Evolutionary conservation across 2,888 invertebrate species (phyloP).

Genomic region (Polymixis flavicincta): DNA sequence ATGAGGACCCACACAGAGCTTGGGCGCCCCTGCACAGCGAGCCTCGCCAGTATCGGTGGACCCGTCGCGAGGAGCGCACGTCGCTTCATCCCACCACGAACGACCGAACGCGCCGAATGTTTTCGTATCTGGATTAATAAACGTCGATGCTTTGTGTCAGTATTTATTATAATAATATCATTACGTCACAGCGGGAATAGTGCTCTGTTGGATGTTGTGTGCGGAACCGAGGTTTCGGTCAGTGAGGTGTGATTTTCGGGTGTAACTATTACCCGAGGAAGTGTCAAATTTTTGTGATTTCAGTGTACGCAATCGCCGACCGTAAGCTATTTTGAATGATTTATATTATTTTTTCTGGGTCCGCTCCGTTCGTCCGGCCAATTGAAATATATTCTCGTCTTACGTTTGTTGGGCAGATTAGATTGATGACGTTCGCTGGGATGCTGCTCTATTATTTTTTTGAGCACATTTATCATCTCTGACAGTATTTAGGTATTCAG

Average conservation of each 20-base stretch:
- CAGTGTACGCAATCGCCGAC: constrained; percentile 67
- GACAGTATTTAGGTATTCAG: constrained; percentile 35
- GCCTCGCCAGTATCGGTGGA: constrained; percentile 75
- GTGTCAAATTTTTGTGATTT: constrained; percentile 69
- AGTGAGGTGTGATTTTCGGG: constrained; percentile 67
- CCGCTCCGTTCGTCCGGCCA: constrained; percentile 55
- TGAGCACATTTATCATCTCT: constrained; percentile 61
- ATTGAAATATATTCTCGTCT: constrained; percentile 63
- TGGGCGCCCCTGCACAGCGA: constrained; percentile 69
- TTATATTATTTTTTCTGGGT: constrained; percentile 67
- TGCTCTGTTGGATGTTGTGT: constrained; percentile 59
- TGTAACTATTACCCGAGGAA: constrained; percentile 66
- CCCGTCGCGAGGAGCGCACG: constrained; percentile 69
- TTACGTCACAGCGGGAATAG: constrained; percentile 61
- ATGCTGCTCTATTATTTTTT: constrained; percentile 60
- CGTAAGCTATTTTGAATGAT: constrained; percentile 73
- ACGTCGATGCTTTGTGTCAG: constrained; percentile 66
- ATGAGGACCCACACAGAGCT: constrained; percentile 64
- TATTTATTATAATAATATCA: constrained; percentile 60
- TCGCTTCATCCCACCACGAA: constrained; percentile 60
- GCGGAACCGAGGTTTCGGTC: constrained; percentile 60
- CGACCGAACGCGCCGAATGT: constrained; percentile 69
- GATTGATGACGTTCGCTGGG: constrained; percentile 62
- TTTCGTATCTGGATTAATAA: constrained; percentile 66
- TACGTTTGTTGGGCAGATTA: constrained; percentile 61